These are phyloP conservation scores for Laodelphax striatellus DNA, from an alignment of 1,140 invertebrate species.

Conservation along the genomic window DNA sequence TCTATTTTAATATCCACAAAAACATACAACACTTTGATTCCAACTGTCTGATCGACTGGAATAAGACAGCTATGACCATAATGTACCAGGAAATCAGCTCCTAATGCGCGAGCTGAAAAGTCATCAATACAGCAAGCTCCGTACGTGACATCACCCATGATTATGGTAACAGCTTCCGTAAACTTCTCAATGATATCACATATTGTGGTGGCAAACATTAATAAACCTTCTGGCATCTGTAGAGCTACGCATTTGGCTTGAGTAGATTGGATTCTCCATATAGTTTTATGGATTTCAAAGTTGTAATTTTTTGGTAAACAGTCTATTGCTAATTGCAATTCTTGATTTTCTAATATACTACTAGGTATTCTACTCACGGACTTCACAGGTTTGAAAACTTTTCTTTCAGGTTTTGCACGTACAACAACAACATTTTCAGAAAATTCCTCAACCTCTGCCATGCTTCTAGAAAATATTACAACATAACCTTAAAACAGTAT, in stretches of 20 bases:
- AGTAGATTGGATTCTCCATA: slow-evolving; percentile 83
- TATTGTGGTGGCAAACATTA: slow-evolving; percentile 87
- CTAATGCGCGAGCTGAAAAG: slow-evolving; percentile 80
- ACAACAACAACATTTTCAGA: slow-evolving; percentile 43
- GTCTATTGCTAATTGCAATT: slow-evolving; percentile 58
- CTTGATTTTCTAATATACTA: slow-evolving; percentile 66
- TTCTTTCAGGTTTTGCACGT: slow-evolving; percentile 60
- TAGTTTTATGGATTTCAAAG: slow-evolving; percentile 97
- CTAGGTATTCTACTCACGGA: slow-evolving; percentile 71
- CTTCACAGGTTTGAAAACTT: slow-evolving; percentile 59
- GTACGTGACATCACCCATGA: slow-evolving; percentile 98
- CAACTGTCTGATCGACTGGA: slow-evolving; percentile 81
- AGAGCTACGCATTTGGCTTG: slow-evolving; percentile 81
- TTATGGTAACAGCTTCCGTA: slow-evolving; percentile 84
- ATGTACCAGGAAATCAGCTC: slow-evolving; percentile 88
- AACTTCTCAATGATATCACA: slow-evolving; percentile 89
- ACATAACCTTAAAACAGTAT: too few relatives aligned
- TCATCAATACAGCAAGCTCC: slow-evolving; percentile 99
- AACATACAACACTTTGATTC: slow-evolving; percentile 88
- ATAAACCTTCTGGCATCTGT: slow-evolving; percentile 91
- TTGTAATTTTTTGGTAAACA: slow-evolving; percentile 90
- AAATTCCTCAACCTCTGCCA: too few relatives aligned
- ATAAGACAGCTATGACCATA: slow-evolving; percentile 98
- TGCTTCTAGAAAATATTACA: too few relatives aligned
- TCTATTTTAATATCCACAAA: slow-evolving; percentile 95